Evolutionary conservation across 2,113 vertebrate genomes (phyloP).

Genomic region (Poeciliopsis occidentalis): DNA sequence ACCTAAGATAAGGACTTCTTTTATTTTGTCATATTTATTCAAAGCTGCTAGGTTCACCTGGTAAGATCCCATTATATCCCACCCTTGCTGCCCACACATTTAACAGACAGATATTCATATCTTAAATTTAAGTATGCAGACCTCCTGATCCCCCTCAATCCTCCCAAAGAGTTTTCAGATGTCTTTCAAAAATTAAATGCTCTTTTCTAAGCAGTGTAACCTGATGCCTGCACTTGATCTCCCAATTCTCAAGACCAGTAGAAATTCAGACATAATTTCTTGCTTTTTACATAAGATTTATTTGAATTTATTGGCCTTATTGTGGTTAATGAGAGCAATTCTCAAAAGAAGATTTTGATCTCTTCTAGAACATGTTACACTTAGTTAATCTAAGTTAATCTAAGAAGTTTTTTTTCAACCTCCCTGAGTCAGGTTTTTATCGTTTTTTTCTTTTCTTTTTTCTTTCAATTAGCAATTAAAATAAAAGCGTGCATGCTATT

Average conservation of each 20-base stretch:
- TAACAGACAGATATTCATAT: constrained; percentile 46
- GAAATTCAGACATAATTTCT: constrained; percentile 23
- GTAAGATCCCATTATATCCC: constrained; percentile 37
- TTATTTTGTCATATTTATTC: constrained; percentile 40
- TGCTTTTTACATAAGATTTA: background rate
- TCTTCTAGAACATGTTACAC: constrained; percentile 45
- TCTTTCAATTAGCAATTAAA: background rate
- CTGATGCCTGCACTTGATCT: background rate
- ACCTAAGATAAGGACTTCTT: constrained; percentile 64
- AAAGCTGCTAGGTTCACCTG: constrained; percentile 44
- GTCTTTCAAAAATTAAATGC: background rate
- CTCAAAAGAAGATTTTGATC: constrained; percentile 22
- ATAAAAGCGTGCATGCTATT: constrained; percentile 18
- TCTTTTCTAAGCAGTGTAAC: background rate
- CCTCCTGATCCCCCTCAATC: no score
- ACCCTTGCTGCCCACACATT: constrained; percentile 24
- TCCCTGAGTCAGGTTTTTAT: background rate
- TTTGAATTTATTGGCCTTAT: background rate
- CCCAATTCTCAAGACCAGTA: no score
- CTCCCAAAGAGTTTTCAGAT: background rate
- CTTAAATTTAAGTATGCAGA: constrained; percentile 37
- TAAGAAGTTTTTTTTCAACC: constrained; percentile 12
- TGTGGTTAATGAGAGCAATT: constrained; percentile 34
- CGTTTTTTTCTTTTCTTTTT: background rate
- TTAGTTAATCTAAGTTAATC: constrained; percentile 3